phyloP scores from a whole-genome alignment of 2,113 vertebrate genomes.

The Neodontobutis hainanensis region DNA sequence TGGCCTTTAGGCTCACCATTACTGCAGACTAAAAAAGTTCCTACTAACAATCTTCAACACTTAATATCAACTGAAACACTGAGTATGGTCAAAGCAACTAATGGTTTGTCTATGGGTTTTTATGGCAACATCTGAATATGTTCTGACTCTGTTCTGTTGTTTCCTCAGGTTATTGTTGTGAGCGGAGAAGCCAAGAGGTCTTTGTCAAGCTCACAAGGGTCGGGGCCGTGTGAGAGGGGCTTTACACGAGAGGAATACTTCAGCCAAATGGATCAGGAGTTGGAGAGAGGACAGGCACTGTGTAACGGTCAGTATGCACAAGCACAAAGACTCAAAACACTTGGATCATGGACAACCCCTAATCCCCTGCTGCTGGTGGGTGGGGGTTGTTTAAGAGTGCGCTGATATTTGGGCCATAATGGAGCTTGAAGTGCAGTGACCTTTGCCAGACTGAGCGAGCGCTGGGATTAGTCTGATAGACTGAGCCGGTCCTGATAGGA shows the following conservation, averaged over 20 bases:
- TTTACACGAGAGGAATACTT: slow-evolving; percentile 65
- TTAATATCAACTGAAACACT: no score
- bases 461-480: slow-evolving; percentile 7
- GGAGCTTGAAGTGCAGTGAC: slow-evolving; percentile 26
- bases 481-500: background rate
- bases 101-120: background rate
- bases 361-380: slow-evolving; percentile 55
- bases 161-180: slow-evolving; percentile 37
- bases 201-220: slow-evolving; percentile 27
- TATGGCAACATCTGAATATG: background rate
- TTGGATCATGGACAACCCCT: slow-evolving; percentile 17
- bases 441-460: slow-evolving; percentile 25
- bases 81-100: no score
- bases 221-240: slow-evolving; percentile 51
- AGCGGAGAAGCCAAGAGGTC: slow-evolving; percentile 1
- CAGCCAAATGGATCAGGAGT: slow-evolving; percentile 42
- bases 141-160: background rate
- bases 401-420: slow-evolving; percentile 52
- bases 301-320: slow-evolving; percentile 56
- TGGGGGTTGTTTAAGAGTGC: slow-evolving; percentile 50
- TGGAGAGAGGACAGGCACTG: slow-evolving; percentile 61
- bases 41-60: no score
- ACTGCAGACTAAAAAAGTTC: no score
- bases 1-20: no score
- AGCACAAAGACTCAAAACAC: slow-evolving; percentile 14